Evolutionary conservation across 92 coral and sea anemone genomes (phyloP).

Genomic region (Plumapathes pennacea): DNA sequence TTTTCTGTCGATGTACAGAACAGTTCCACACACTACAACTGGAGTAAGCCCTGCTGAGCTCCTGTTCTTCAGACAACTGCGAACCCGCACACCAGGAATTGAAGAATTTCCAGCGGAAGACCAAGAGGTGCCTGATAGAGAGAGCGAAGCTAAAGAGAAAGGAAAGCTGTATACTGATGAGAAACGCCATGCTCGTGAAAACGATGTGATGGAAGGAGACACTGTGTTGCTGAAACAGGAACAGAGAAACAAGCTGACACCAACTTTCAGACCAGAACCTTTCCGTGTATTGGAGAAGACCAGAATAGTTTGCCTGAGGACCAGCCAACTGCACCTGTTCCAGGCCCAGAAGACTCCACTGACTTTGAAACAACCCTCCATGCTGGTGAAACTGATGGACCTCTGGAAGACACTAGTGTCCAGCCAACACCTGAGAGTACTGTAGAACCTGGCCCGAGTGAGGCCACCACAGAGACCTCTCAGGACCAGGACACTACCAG

Average conservation of each 20-base stretch:
- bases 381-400: not conserved
- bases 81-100: constrained; percentile 30
- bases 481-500: too few relatives aligned
- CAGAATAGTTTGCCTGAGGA: not conserved
- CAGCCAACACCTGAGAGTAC: too few relatives aligned
- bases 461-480: too few relatives aligned
- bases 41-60: constrained; percentile 30
- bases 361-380: not conserved
- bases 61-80: constrained; percentile 21
- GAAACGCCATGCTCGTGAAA: constrained; percentile 4
- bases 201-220: constrained; percentile 6
- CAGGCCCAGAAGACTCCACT: too few relatives aligned
- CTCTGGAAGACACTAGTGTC: not conserved
- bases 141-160: constrained; percentile 21
- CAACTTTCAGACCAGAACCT: constrained; percentile 11
- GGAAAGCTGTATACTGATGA: constrained; percentile 21
- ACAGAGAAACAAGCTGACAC: constrained; percentile 2
- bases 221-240: constrained; percentile 3
- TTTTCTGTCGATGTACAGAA: constrained; percentile 7
- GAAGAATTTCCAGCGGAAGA: constrained; percentile 9
- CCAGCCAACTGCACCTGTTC: not conserved
- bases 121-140: constrained; percentile 1
- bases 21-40: constrained; percentile 33
- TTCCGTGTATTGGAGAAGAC: constrained; percentile 6
- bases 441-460: too few relatives aligned